Percentiles rank a stretch among this genome's conserved stretches.
phyloP scores from a whole-genome alignment of 2,888 invertebrate species.

The Dorcus hopei region DNA sequence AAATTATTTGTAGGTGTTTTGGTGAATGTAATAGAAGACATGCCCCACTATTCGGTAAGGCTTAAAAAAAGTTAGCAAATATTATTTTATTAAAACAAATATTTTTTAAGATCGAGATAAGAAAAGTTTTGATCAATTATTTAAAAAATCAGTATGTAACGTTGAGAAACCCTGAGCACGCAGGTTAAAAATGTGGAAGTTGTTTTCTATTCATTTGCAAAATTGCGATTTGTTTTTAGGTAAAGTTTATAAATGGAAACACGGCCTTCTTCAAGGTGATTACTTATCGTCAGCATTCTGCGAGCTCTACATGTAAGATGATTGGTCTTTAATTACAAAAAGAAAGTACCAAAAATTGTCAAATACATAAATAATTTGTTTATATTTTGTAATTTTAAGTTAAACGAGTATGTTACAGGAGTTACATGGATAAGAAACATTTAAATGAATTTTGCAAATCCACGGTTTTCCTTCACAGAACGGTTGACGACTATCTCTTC shows the following conservation, averaged over 20 bases:
- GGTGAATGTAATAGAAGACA: too few species aligned
- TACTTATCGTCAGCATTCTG: constrained; percentile 18
- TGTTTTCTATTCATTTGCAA: too few species aligned
- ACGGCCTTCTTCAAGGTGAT: constrained; percentile 22
- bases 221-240: background rate
- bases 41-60: too few species aligned
- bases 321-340: background rate
- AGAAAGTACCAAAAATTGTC: background rate
- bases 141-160: too few species aligned
- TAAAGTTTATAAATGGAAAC: constrained; percentile 18
- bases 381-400: background rate
- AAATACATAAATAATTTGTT: too few species aligned
- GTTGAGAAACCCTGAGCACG: too few species aligned
- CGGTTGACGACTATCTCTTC: constrained; percentile 23
- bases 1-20: too few species aligned
- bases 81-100: too few species aligned
- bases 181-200: too few species aligned
- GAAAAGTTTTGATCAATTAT: too few species aligned
- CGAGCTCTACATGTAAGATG: constrained; percentile 19
- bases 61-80: too few species aligned
- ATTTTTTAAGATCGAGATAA: too few species aligned
- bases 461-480: constrained; percentile 15
- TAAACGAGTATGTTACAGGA: constrained; percentile 11
- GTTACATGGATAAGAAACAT: constrained; percentile 12
- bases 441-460: constrained; percentile 13